phyloP scores from a whole-genome alignment of 2,113 vertebrate genomes.

The Archilochus colubris region DNA sequence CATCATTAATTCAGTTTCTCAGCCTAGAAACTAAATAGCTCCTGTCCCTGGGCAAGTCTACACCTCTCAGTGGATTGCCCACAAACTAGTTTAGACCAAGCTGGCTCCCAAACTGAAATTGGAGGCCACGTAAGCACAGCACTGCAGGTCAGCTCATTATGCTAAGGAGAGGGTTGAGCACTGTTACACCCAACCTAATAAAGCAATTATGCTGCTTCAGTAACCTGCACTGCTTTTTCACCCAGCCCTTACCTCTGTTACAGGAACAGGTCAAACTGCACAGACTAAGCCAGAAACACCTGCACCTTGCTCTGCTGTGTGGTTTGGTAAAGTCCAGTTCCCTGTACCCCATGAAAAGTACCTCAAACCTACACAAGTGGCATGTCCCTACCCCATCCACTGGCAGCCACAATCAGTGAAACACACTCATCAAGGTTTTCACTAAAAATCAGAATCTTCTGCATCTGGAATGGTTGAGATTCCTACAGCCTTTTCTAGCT shows the following conservation, averaged over 20 bases:
- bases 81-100: background rate
- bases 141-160: background rate
- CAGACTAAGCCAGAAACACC: background rate
- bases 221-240: background rate
- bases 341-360: background rate
- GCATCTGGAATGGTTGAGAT: background rate
- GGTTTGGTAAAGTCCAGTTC: background rate
- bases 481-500: background rate
- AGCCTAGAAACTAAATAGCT: conserved; percentile 23
- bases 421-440: rapidly evolving
- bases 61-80: background rate
- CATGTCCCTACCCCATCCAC: background rate
- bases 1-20: conserved; percentile 51
- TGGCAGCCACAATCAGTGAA: background rate
- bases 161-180: background rate
- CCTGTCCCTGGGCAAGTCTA: conserved; percentile 27
- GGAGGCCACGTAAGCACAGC: background rate
- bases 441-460: background rate
- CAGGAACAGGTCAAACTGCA: background rate
- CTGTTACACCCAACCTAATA: background rate
- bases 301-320: background rate
- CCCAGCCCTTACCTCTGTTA: background rate
- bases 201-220: background rate
- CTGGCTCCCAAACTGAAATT: background rate
- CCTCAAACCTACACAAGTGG: rapidly evolving